Conservation (phyloP, 2,888 invertebrate genomes). For the Phalera bucephala region DNA sequence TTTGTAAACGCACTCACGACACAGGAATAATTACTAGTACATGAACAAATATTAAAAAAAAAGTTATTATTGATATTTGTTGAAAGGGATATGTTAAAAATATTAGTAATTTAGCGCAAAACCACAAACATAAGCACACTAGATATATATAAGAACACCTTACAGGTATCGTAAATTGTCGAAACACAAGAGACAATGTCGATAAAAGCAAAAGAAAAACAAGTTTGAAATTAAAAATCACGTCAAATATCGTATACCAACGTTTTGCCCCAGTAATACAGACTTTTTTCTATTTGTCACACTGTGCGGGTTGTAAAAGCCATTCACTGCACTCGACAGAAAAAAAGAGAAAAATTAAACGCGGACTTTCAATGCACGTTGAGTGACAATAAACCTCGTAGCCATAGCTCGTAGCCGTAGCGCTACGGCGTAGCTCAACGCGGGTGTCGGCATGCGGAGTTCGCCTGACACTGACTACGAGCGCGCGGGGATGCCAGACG, state of each 20-base stretch:
- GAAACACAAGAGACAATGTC: too few species aligned
- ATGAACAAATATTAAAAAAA: too few species aligned
- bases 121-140: too few species aligned
- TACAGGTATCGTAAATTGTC: too few species aligned
- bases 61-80: too few species aligned
- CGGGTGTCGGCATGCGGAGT: constrained; percentile 42
- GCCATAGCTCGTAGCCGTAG: constrained; percentile 41
- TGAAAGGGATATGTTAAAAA: too few species aligned
- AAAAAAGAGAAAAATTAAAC: constrained; percentile 22
- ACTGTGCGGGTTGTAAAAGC: constrained; percentile 12
- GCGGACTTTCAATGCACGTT: constrained; percentile 19
- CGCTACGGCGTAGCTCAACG: constrained; percentile 52
- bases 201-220: too few species aligned
- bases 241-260: constrained; percentile 2
- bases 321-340: constrained; percentile 28
- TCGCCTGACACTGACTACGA: constrained; percentile 46
- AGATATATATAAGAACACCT: too few species aligned
- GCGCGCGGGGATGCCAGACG: constrained; percentile 48
- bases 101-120: too few species aligned
- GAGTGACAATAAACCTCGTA: constrained; percentile 25
- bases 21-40: too few species aligned
- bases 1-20: too few species aligned
- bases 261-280: not conserved
- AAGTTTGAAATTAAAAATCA: constrained; percentile 3
- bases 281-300: constrained; percentile 6